Evolutionary conservation across 1,140 invertebrate genomes (phyloP).

Genomic region (Drosophila teissieri): DNA sequence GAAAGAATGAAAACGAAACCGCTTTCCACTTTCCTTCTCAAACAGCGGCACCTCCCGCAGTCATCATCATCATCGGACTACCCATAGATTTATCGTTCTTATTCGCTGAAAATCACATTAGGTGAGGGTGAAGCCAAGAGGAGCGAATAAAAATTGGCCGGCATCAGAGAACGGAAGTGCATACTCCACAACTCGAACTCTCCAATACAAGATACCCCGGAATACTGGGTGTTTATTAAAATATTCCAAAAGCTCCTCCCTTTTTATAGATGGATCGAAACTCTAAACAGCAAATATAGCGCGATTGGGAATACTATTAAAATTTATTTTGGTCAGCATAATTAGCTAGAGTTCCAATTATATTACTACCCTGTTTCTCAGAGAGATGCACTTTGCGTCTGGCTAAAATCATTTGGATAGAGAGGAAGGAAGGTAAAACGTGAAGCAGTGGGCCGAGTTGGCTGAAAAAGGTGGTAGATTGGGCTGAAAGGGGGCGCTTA

Average conservation of each 20-base stretch:
- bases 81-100: constrained; percentile 76
- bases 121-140: constrained; percentile 67
- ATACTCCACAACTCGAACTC: constrained; percentile 23
- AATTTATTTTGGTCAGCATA: too few species aligned
- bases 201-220: constrained; percentile 16
- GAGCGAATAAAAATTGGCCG: constrained; percentile 62
- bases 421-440: constrained; percentile 19
- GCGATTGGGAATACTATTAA: too few species aligned
- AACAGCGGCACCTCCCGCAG: background rate
- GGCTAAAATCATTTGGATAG: constrained; percentile 38
- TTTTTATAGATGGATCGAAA: too few species aligned
- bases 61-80: constrained; percentile 40
- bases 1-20: constrained; percentile 60
- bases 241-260: too few species aligned
- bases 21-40: constrained; percentile 1
- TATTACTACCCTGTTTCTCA: constrained; percentile 13
- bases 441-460: constrained; percentile 4
- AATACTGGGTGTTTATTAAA: constrained; percentile 37
- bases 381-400: constrained; percentile 30
- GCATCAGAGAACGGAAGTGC: constrained; percentile 46
- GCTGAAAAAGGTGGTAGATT: background rate
- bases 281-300: background rate
- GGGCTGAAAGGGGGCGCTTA: background rate
- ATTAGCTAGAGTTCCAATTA: too few species aligned
- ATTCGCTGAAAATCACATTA: constrained; percentile 79